phyloP scores from a whole-genome alignment of 2,113 vertebrate genomes.

The Oreochromis niloticus region DNA sequence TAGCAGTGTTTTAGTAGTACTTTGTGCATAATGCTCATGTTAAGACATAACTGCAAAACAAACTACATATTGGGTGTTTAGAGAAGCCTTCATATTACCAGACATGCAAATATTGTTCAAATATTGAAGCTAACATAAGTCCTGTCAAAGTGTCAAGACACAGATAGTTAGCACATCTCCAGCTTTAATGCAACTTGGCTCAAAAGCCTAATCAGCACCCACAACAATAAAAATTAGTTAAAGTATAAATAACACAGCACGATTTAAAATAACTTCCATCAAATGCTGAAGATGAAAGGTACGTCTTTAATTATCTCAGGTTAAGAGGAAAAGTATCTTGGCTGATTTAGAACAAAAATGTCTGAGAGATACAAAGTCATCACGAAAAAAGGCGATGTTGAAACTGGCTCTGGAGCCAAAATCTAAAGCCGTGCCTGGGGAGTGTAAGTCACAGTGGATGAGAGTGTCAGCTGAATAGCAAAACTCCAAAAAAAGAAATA shows the following conservation, averaged over 20 bases:
- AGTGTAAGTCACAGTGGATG: constrained; percentile 1
- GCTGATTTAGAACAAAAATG: not conserved
- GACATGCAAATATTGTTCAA: not conserved
- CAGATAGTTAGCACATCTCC: not conserved
- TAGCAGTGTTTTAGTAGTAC: not conserved
- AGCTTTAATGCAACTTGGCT: not conserved
- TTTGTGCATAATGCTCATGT: not conserved
- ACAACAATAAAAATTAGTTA: not conserved
- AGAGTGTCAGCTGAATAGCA: constrained; percentile 8
- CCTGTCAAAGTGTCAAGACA: not conserved
- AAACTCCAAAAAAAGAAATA: not conserved
- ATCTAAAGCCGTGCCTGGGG: not conserved
- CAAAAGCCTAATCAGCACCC: not conserved
- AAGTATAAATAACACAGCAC: not conserved
- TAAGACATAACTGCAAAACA: not conserved
- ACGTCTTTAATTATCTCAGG: not conserved
- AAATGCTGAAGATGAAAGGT: not conserved
- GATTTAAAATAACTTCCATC: not conserved
- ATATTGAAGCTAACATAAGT: not conserved
- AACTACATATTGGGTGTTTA: not conserved
- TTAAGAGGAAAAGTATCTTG: not conserved
- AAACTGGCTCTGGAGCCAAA: not conserved
- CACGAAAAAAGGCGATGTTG: not conserved
- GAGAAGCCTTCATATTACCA: not conserved
- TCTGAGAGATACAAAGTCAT: not conserved